Base-by-base conservation (phyloP, 2,888 invertebrate genomes). In the Gandaritis pyraliata region DNA sequence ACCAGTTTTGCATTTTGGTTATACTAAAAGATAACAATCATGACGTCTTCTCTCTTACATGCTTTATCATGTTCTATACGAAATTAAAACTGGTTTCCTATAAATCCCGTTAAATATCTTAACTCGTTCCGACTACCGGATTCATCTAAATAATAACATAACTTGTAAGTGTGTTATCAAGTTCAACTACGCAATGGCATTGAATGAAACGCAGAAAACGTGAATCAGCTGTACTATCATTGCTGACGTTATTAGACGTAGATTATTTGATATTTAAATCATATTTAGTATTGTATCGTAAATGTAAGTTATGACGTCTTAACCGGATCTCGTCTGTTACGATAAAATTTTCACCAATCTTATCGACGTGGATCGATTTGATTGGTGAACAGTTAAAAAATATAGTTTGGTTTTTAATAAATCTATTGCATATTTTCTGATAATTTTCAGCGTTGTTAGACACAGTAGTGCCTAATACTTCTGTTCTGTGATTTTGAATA, bases 191-290 rank as follows among this genome's bases (percentile, higher is more conserved):
- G 33, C 45, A 53, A 45, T 33, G 45, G 11, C 12, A 43, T 53
- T 43, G 30, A 45, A 51, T 51, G 33, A 46, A 54, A 33, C 56
- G 16, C 41, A n/a, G 16, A 30, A 50, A 13, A 13, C 12, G 50
- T 29, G 33, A 45, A 51, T 58, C 36, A 38, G 23, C 13, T 36
- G 15, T 51, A 38, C 23, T 46, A 58, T 58, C 58, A 15, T 30
- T 57, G 51, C 51, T 58, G 51, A 58, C 46, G 16, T 46, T 51
- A 50, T 50, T 45, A 50, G 30, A 0, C 12, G 8, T 50, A 36
- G 30, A 50, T 50, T 23, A 45, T 45, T 43, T 45, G 0, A 33
- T 43, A 43, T 18, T 13, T 53, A 10, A 13, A 48, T 48, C 5
- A 15, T 39, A 23, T 10, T 23, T n/a, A 38, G 11, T 38, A 8